Evolutionary conservation across 1,140 invertebrate species (phyloP), one percentile per base, ranked within the genome.

Genomic region (Pachypsylla venusta): DNA sequence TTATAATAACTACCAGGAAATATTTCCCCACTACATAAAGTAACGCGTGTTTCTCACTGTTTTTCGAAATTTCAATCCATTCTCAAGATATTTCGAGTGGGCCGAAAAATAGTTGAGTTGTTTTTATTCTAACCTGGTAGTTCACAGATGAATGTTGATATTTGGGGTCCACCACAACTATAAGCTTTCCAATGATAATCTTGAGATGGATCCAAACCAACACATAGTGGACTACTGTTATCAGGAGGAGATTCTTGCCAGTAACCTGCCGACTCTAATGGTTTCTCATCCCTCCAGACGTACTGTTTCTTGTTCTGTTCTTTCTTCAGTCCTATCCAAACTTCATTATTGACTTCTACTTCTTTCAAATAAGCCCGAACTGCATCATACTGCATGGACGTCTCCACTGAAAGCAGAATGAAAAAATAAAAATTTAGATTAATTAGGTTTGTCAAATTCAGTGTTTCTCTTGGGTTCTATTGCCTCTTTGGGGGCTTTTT

Each of bases 261-360:
- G 63, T 83, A 81, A 3, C 81, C 82, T 28, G 79, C 76, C 39
- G 76, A 71, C 64, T 74, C 74, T 58, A 82, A 70, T n/a, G 73
- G 76, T 62, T 75, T 79, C 62, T 70, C 79, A 70, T 74, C 79
- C 58, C 70, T 81, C 83, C 82, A 85, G 63, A 77, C 77, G 67
- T 84, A 84, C 64, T 78, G 77, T 55, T 79, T 75, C 63, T 80
- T 78, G 59, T 79, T 77, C 64, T 77, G 76, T 64, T 75, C 77
- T 60, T 79, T 77, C 65, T 82, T 83, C 58, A 85, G 74, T 61
- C 83, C 83, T 66, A 84, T 83, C 83, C 83, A 85, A 60, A 84
- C 81, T 56, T 79, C 79, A 65, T 78, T 80, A 26, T 77, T 77
- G 53, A 84, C 82, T 68, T 84, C 82, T 70, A 84, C 70, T 69